Base-by-base conservation (phyloP, 2,797 vertebrate genomes). In the Scomberomorus guttatus region DNA sequence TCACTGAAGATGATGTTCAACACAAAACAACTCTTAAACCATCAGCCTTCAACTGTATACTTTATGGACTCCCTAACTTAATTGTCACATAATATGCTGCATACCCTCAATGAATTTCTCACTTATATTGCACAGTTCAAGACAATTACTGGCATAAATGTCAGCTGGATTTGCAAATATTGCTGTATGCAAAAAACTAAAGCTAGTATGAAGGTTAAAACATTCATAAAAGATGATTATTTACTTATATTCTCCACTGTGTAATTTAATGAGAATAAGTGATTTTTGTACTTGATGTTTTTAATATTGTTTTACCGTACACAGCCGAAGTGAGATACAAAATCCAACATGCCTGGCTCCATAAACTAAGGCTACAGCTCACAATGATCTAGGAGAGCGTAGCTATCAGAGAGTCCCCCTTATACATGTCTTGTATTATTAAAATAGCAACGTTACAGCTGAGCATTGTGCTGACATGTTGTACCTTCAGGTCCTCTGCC, bases 11-110 rank as follows among this genome's bases (percentile, higher is more conserved):
- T 1, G 48, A 66, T 2, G 24, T 56, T 77, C 73, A 64, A 13
- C 62, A 59, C 54, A 22, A 68, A 71, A 14, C 27, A 0, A 15
- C 54, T 71, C 27, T 82, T 48, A 57, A 59, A 12, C 85, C 93
- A 1, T 90, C 93, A 1, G 75, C 80, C 63, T 95, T 94, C 71
- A 97, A 92, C 87, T 95, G 93, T 57, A 58, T 96, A 60, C 86
- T 98, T 1, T 97, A 97, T 71, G 97, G 97, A 54, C 92, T 97
- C 61, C 97, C 97, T 55, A 95, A 96, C 67, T 11, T 96, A 66
- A 87, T 95, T 60, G 54, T 92, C 34, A 83, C 48, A 3, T 97
- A 79, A 95, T 50, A 9, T 34, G 20, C 18, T 76, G 22, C 11
- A 11, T 37, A 29, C 58, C 6, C 37, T 71, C 15, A 44, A 7